These are phyloP conservation scores for Cremastobaeus sp. DNA, from an alignment of 2,888 invertebrate species.

Conservation along the genomic window DNA sequence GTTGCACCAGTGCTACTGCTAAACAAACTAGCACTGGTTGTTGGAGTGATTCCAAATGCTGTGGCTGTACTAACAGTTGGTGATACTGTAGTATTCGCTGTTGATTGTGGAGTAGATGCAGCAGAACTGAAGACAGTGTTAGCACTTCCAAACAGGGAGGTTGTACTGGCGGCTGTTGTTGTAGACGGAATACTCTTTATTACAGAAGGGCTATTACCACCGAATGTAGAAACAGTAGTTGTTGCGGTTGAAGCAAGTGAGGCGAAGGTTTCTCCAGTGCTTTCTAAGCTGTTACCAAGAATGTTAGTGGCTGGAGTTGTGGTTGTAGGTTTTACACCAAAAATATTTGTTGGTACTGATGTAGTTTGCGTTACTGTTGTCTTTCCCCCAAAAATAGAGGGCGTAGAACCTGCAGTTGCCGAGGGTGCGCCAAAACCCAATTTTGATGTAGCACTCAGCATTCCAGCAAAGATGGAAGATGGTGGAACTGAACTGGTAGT, in stretches of 20 bases:
- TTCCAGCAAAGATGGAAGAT: conserved; percentile 1
- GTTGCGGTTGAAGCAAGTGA: conserved; percentile 10
- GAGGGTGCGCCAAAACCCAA: not conserved
- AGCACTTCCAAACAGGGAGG: not conserved
- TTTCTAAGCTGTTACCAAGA: too few species aligned
- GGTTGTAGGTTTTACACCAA: too few species aligned
- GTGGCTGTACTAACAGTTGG: conserved; percentile 45
- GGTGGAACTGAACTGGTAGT: too few species aligned
- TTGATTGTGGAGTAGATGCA: not conserved
- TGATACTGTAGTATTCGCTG: conserved; percentile 24
- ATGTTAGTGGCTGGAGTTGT: too few species aligned
- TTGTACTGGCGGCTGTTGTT: not conserved
- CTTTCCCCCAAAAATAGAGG: conserved; percentile 4
- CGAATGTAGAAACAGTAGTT: too few species aligned
- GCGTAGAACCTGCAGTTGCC: not conserved
- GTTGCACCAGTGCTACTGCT: conserved; percentile 36
- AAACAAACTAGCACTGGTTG: conserved; percentile 47
- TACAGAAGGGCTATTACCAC: too few species aligned
- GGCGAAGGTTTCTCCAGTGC: too few species aligned
- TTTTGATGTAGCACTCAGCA: not conserved
- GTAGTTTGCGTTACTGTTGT: too few species aligned
- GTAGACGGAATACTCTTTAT: too few species aligned
- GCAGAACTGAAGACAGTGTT: too few species aligned
- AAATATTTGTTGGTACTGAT: too few species aligned
- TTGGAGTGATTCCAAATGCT: conserved; percentile 37